phyloP scores from a whole-genome alignment of 2,888 invertebrate species.

The Platycnemis pennipes region DNA sequence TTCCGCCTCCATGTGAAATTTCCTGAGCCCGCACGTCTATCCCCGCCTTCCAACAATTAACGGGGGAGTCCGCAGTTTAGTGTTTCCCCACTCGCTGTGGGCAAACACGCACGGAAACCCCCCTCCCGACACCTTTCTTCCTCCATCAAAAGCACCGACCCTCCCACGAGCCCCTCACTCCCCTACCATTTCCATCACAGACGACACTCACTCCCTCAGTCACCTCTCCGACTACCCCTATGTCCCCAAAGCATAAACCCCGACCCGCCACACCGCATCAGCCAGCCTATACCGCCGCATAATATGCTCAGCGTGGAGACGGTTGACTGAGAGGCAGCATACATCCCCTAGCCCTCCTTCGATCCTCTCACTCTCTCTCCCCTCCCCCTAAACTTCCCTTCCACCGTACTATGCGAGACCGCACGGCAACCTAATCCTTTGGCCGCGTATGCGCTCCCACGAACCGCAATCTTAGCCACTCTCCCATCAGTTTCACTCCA shows the following conservation, averaged over 20 bases:
- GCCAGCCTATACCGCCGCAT: not conserved
- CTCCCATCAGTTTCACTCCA: not conserved
- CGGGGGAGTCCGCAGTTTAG: constrained; percentile 13
- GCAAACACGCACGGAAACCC: constrained; percentile 8
- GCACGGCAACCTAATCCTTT: constrained; percentile 8
- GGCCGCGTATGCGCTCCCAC: constrained; percentile 39
- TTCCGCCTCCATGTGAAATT: not conserved
- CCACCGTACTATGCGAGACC: not conserved
- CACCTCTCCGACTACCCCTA: not conserved
- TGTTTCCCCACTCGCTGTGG: constrained; percentile 32
- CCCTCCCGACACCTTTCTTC: not conserved
- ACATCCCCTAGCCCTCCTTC: too few relatives aligned
- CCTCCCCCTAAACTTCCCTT: not conserved
- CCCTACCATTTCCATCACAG: not conserved
- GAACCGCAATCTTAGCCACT: constrained; percentile 29
- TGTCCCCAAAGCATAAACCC: not conserved
- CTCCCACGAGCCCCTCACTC: not conserved
- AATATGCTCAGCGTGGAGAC: not conserved
- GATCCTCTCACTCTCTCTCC: not conserved
- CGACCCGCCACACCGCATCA: not conserved
- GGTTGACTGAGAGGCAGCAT: not conserved
- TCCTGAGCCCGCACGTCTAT: not conserved
- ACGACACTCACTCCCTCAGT: not conserved
- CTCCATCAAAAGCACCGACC: constrained; percentile 7
- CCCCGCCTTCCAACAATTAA: constrained; percentile 53